Conservation (phyloP, 2,888 invertebrate genomes). For the Hymenopus coronatus region DNA sequence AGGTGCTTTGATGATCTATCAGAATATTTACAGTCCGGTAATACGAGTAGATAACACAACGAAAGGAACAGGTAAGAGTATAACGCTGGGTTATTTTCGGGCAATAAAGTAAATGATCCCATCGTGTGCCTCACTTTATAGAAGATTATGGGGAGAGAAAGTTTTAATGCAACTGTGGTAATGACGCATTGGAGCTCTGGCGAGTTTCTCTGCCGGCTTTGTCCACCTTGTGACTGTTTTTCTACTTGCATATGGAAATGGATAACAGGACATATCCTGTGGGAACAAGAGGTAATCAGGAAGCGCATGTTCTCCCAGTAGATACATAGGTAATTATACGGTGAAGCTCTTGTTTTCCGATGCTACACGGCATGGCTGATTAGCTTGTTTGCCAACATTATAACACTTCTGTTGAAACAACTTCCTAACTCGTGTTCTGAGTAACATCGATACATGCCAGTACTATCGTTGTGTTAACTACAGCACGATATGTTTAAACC, state of each 20-base stretch:
- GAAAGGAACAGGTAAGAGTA: too few species aligned
- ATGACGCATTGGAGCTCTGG: neutral
- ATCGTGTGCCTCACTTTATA: too few species aligned
- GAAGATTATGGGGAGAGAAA: too few species aligned
- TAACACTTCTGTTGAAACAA: neutral
- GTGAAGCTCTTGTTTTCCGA: neutral
- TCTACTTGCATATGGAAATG: neutral
- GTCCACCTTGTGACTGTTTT: neutral
- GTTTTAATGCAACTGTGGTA: neutral
- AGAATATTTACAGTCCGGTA: too few species aligned
- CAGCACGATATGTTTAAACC: too few species aligned
- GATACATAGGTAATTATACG: neutral
- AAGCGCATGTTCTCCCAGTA: neutral
- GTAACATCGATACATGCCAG: too few species aligned
- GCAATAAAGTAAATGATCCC: too few species aligned
- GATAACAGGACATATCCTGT: neutral
- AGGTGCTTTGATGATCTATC: too few species aligned
- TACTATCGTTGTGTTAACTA: too few species aligned
- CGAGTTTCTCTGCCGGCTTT: neutral
- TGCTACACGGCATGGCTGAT: neutral
- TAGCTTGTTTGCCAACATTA: neutral
- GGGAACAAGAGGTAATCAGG: neutral
- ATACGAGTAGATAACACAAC: too few species aligned
- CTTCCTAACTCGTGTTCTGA: neutral
- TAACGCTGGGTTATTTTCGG: too few species aligned